These are phyloP conservation scores for Philopotamus ludificatus DNA, from an alignment of 1,140 invertebrate species.

Conservation along the genomic window DNA sequence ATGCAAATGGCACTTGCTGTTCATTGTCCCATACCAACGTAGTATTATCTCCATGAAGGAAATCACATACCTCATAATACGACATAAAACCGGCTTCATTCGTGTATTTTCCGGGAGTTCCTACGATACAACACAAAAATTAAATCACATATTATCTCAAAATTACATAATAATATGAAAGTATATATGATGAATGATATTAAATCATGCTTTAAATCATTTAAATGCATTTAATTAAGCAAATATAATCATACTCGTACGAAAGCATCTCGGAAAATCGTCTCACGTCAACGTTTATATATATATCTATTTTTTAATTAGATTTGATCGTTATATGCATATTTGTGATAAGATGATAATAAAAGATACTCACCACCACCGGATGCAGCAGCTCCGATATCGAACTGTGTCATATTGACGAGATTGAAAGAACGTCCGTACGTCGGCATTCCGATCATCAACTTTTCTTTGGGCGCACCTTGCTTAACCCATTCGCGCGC, in stretches of 20 bases:
- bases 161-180: neutral
- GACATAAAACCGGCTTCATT: conserved; percentile 88
- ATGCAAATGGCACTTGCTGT: conserved; percentile 92
- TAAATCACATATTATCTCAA: neutral
- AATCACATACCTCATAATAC: conserved; percentile 95
- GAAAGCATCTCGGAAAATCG: too few species aligned
- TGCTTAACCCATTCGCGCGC: conserved; percentile 91
- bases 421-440: conserved; percentile 94
- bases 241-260: neutral
- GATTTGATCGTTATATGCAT: too few species aligned
- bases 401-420: conserved; percentile 83
- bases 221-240: neutral
- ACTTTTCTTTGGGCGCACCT: conserved; percentile 92
- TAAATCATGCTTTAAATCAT: too few species aligned
- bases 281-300: too few species aligned
- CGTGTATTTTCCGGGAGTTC: conserved; percentile 75
- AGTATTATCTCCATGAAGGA: conserved; percentile 86
- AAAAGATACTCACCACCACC: conserved; percentile 65
- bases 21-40: conserved; percentile 95
- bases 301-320: too few species aligned
- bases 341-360: too few species aligned
- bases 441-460: conserved; percentile 93
- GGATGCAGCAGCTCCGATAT: conserved; percentile 87
- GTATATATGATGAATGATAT: too few species aligned
- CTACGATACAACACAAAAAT: conserved; percentile 39